These are phyloP conservation scores for Euphysa ruthae DNA, from an alignment of 30 jellyfish, hydroid and myxozoan genomes.

Conservation along the genomic window DNA sequence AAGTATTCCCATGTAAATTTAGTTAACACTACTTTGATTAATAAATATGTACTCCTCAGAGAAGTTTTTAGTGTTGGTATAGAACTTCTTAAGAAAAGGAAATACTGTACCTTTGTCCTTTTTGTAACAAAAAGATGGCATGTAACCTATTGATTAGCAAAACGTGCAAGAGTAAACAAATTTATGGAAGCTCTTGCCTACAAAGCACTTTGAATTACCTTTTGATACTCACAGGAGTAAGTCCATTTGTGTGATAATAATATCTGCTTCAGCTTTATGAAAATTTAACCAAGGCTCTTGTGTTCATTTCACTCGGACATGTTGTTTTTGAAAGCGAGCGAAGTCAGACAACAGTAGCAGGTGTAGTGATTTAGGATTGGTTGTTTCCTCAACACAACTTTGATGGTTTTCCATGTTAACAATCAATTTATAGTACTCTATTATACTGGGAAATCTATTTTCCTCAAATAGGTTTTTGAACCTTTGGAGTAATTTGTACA, in stretches of 20 bases:
- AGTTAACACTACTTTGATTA: too few species aligned
- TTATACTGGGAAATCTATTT: too few species aligned
- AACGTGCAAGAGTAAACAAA: background rate
- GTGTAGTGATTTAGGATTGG: too few species aligned
- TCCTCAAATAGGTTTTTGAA: too few species aligned
- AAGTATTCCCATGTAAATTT: too few species aligned
- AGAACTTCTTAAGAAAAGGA: background rate
- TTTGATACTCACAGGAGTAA: background rate
- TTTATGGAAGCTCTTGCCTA: background rate
- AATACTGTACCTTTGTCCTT: background rate
- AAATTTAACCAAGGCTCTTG: background rate
- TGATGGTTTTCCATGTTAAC: too few species aligned
- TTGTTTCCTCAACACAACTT: too few species aligned
- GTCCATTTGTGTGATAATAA: background rate
- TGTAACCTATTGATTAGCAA: background rate
- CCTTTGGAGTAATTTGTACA: too few species aligned
- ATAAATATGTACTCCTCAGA: too few species aligned
- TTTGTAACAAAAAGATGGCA: background rate
- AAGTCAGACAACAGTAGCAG: too few species aligned
- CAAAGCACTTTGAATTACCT: background rate
- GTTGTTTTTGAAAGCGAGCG: background rate
- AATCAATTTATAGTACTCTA: too few species aligned
- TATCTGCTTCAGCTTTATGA: background rate
- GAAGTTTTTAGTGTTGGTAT: too few species aligned
- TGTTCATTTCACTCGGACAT: background rate